Evolutionary conservation across 2,113 vertebrate species (phyloP).

Genomic region (Corythaixoides concolor): DNA sequence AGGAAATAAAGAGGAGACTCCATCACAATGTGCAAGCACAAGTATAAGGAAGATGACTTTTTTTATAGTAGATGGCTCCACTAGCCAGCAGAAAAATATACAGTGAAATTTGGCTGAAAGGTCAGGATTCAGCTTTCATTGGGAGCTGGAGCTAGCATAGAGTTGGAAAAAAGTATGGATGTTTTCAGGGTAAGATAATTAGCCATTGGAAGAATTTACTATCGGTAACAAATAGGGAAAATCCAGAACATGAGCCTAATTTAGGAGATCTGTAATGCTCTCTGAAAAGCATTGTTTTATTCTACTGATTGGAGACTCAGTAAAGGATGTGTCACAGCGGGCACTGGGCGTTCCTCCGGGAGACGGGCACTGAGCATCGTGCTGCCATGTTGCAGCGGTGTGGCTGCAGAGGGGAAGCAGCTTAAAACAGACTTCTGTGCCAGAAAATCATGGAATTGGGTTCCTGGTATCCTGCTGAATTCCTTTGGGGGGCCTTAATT

Average conservation of each 20-base stretch:
- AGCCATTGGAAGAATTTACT: neutral
- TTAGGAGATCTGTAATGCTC: neutral
- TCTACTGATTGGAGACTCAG: neutral
- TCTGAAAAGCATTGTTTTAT: neutral
- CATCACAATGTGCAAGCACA: neutral
- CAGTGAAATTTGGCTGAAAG: neutral
- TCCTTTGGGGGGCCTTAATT: neutral
- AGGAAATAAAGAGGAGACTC: neutral
- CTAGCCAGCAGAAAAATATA: neutral
- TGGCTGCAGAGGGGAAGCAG: neutral
- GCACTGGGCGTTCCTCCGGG: neutral
- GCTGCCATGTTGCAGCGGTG: neutral
- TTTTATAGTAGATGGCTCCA: neutral
- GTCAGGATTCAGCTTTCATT: neutral
- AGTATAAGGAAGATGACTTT: neutral
- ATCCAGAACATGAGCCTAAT: neutral
- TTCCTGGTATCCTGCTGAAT: neutral
- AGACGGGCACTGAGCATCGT: neutral
- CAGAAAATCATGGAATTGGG: no score
- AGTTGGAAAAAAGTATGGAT: neutral
- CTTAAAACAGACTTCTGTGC: neutral
- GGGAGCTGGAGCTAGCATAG: neutral
- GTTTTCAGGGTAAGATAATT: neutral
- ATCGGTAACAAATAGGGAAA: neutral
- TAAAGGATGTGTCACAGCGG: no score